Base-by-base conservation (phyloP, 2,888 invertebrate genomes). In the Polydrusus pterygomalis region DNA sequence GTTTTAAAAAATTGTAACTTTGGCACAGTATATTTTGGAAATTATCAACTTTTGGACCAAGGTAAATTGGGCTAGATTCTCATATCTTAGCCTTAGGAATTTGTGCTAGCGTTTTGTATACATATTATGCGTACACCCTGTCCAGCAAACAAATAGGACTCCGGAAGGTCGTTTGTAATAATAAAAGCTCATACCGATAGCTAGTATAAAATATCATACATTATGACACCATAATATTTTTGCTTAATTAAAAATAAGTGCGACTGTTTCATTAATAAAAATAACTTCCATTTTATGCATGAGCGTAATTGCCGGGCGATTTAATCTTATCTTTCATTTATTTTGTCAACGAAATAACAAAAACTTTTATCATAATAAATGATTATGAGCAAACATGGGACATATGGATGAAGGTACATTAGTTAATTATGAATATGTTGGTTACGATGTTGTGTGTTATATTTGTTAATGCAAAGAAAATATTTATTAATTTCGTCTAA, bases 281-380 rank as follows among this genome's bases (percentile, higher is more conserved):
- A 43, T 47, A 15, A 47, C 47, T 47, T 47, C 47, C 15, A 13
- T 6, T 6, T n/a, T 15, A 3, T 43, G 15, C 15, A 15, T 15
- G n/a, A 15, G 47, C n/a, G 47, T 47, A 47, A 15, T 47, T 47
- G 6, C 7, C 47, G 47, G 10, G 47, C 10, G 13, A 15, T 47
- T 47, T 47, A 13, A 47, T 47, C 47, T 47, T 47, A 47, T 47
- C 47, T 47, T 15, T 15, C 3, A n/a, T 47, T 47, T 47, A 47
- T 47, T 47, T 47, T 47, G 47, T 47, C 9, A 47, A n/a, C 15
- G 47, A 47, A 47, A 47, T 47, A 47, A 15, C 10, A 15, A 47
- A 15, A 15, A 47, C 9, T 43, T 47, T 47, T 15, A 47, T 47
- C 15, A 47, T 15, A 47, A 47, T 47, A 47, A 47, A 47, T 15